These are phyloP conservation scores for Pelagia noctiluca DNA, from an alignment of 30 jellyfish, hydroid and myxozoan species.

Conservation along the genomic window DNA sequence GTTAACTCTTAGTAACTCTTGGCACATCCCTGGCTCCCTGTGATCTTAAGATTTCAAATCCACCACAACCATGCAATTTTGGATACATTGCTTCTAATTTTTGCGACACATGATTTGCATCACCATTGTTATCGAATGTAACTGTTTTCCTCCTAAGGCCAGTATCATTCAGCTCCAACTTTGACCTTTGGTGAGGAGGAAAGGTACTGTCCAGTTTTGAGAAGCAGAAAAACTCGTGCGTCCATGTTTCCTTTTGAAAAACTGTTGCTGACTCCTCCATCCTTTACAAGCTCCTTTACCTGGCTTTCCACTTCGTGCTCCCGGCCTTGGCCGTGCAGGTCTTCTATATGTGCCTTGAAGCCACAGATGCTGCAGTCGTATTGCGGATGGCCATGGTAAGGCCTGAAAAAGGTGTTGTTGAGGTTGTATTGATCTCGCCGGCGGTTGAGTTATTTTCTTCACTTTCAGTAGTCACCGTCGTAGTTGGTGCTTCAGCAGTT, in stretches of 20 bases:
- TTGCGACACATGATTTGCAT: constrained; percentile 2
- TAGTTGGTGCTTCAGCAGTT: neutral
- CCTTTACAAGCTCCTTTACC: constrained; percentile 2
- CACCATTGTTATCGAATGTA: neutral
- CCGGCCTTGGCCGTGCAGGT: constrained; percentile 10
- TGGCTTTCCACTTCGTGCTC: constrained; percentile 9
- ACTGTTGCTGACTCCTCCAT: neutral
- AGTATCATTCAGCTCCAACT: neutral
- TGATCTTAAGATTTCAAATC: neutral
- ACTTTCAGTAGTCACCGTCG: constrained; percentile 3
- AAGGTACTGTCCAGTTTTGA: neutral
- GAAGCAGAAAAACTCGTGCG: neutral
- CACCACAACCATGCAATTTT: neutral
- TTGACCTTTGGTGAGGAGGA: constrained; percentile 3
- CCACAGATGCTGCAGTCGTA: neutral
- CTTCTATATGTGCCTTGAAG: neutral
- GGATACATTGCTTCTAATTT: neutral
- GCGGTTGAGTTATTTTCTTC: neutral
- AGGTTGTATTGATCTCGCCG: neutral
- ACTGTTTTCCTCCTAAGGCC: neutral
- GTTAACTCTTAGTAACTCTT: too few species aligned
- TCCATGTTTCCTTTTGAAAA: neutral
- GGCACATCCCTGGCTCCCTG: constrained; percentile 6
- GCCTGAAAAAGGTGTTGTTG: neutral
- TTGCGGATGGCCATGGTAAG: neutral